Base-by-base conservation (phyloP, 2,113 vertebrate species). In the Cyanoliseus patagonus region DNA sequence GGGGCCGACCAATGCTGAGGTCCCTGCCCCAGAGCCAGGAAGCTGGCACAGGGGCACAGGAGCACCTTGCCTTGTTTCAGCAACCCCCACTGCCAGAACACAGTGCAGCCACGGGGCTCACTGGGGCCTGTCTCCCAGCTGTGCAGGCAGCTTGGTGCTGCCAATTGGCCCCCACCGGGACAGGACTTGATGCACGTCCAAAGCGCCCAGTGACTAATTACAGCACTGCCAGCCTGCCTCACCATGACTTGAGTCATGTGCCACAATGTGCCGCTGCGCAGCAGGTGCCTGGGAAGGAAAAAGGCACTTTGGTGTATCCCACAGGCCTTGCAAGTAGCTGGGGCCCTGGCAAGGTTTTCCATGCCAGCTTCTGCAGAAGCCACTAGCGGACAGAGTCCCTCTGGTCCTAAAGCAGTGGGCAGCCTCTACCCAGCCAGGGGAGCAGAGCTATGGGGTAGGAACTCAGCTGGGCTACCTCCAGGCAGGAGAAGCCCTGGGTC, bases 221-320 rank as follows among this genome's bases (percentile, higher is more conserved):
- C 6, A 13, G 57, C 75, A 17, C 46, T 67, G 64, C 44, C 76
- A 68, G 22, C 41, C 69, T 42, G 27, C 68, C 35, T 55, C 3
- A 3, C 47, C n/a, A 3, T 7, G 52, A 33, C 52, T 35, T 7
- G 22, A 83, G 30, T 10, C 55, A 31, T 1, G 10, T 11, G 25
- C 52, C 42, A 51, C 14, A 5, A n/a, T 10, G 4, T 7, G 5
- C 18, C 13, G 42, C 17, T 7, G 62, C 80, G 61, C 31, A 9
- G 66, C 46, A 8, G 72, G 83, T 84, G 87, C 78, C 85, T 66
- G 62, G 57, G 52, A 33, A 69, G 31, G 44, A 5, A 57, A 53
- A 95, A 96, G 96, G 96, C 93, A 95, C 95, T 84, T 96, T 3
- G 95, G 93, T 91, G 83, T 51, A 25, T 83, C 31, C 70, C 4